phyloP scores from a whole-genome alignment of 2,113 vertebrate species.

The Crocuta crocuta region DNA sequence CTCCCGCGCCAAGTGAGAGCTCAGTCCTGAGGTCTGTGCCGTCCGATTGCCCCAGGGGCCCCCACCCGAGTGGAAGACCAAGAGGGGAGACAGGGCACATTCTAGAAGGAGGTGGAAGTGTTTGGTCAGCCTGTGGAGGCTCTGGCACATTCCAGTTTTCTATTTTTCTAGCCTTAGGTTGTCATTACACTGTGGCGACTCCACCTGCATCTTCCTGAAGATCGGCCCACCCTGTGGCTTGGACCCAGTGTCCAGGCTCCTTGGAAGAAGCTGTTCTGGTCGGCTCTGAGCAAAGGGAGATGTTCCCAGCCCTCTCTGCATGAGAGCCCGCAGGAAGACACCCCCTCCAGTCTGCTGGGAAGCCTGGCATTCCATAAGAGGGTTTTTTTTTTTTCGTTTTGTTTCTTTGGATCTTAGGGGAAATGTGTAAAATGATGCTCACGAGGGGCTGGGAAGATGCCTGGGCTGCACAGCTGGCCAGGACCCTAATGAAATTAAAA shows the following conservation, averaged over 20 bases:
- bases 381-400: neutral
- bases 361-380: neutral
- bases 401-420: neutral
- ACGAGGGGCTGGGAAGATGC: neutral
- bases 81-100: neutral
- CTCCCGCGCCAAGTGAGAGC: neutral
- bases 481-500: neutral
- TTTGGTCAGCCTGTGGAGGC: accelerated
- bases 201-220: neutral
- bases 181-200: neutral
- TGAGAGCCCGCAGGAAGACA: too few relatives aligned
- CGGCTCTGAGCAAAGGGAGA: neutral
- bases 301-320: neutral
- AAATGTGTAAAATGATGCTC: neutral
- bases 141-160: neutral
- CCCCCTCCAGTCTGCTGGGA: neutral
- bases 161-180: neutral
- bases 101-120: neutral
- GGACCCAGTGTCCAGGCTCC: neutral
- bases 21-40: neutral
- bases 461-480: neutral
- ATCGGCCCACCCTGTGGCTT: accelerated
- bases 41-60: neutral
- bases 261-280: neutral
- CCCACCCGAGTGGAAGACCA: accelerated